Base-by-base conservation (phyloP, 53 echinoderm and acorn worm species). In the Mesocentrotus franciscanus region DNA sequence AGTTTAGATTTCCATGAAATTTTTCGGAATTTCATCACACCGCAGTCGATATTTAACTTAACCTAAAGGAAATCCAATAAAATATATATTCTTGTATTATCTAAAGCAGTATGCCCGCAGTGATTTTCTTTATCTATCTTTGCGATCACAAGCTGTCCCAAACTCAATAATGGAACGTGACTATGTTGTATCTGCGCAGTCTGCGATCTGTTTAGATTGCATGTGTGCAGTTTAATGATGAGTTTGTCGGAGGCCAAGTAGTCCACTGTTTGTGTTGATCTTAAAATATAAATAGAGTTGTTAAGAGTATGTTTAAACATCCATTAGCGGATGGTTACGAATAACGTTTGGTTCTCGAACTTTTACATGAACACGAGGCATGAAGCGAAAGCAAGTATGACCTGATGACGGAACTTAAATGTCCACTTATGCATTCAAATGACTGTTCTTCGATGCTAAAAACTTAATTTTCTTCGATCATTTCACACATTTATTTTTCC, bases 271-370 rank as follows among this genome's bases (percentile, higher is more conserved):
- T 81, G 81, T 81, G 36, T 9, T 42, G 42, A 81, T 33, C 81
- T 42, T 81, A 36, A 81, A 42, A 81, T 39, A 81, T 27, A 81
- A 81, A 81, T 81, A 42, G 39, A 39, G 81, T 4, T 81, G 81
- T 36, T 42, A 39, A 81, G 81, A 81, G 42, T 39, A 22, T 81
- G 81, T 81, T 81, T 81, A 81, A 39, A 20, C 81, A 81, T 81
- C 81, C 81, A 81, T 81, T 81, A 81, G 81, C 17, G 81, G 36
- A 42, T 49, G 42, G 36, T 15, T 36, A 81, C 81, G 81, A 20
- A 42, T 17, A 42, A 42, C 42, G 18, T 42, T 22, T 20, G 81
- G 42, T 79, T 79, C 17, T 79, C 39, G 79, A 79, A 79, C 79
- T 39, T 79, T 39, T 33, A 35, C 79, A 35, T 36, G 79, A 79